phyloP scores from a whole-genome alignment of 2,113 vertebrate genomes.

The Cinclus mexicanus region DNA sequence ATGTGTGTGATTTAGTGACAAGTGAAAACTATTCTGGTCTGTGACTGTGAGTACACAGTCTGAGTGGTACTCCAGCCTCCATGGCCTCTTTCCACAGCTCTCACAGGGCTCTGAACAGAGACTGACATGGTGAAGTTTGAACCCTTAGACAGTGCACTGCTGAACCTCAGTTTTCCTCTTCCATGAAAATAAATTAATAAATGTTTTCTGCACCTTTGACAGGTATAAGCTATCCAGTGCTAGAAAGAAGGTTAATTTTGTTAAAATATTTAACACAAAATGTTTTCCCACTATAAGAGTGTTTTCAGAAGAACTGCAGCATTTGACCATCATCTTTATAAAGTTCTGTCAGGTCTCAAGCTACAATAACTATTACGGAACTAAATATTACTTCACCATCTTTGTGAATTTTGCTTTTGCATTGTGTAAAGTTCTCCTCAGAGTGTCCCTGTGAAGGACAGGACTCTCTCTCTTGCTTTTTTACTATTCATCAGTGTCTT shows the following conservation, averaged over 20 bases:
- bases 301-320: not conserved
- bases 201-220: not conserved
- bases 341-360: not conserved
- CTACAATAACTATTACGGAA: not conserved
- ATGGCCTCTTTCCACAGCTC: not conserved
- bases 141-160: not conserved
- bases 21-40: not conserved
- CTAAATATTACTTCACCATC: not conserved
- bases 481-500: not conserved
- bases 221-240: not conserved
- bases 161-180: not conserved
- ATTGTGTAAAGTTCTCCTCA: not conserved
- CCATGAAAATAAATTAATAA: not conserved
- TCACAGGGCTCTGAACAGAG: not conserved
- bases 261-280: not conserved
- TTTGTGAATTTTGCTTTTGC: not conserved
- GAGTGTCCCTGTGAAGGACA: not conserved
- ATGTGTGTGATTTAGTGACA: not conserved
- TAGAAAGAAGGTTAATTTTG: not conserved
- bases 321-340: not conserved
- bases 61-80: not conserved
- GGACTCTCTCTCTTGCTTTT: not conserved
- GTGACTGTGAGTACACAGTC: not conserved
- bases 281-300: not conserved
- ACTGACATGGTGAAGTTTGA: not conserved